Evolutionary conservation across 2,113 vertebrate genomes (phyloP).

Genomic region (Micronycteris hirsuta): DNA sequence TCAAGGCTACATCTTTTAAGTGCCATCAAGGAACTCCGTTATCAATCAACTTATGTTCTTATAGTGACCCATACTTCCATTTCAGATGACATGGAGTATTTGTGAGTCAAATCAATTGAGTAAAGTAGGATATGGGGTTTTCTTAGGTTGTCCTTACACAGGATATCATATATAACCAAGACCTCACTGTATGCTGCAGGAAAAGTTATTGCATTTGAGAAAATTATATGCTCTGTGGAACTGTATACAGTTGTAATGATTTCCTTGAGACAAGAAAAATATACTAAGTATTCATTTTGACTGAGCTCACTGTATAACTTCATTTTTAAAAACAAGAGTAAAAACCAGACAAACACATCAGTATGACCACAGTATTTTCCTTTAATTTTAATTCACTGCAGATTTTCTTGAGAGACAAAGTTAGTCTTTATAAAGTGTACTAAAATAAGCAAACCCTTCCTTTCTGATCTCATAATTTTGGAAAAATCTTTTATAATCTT

Average conservation of each 20-base stretch:
- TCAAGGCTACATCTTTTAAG: neutral
- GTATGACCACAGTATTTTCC: slow-evolving; percentile 78
- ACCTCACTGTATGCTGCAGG: slow-evolving; percentile 33
- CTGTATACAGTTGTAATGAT: slow-evolving; percentile 53
- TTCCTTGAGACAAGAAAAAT: slow-evolving; percentile 73
- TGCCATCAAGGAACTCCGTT: neutral
- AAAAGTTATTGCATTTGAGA: slow-evolving; percentile 64
- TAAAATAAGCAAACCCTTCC: slow-evolving; percentile 76
- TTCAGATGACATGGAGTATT: neutral
- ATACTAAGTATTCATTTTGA: slow-evolving; percentile 75
- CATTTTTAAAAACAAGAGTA: slow-evolving; percentile 74
- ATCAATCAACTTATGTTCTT: neutral
- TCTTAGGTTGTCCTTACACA: slow-evolving; percentile 25
- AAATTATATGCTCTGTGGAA: slow-evolving; percentile 62
- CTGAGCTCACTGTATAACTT: slow-evolving; percentile 63
- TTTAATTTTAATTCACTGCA: slow-evolving; percentile 70
- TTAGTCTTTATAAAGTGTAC: slow-evolving; percentile 75
- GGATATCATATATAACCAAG: slow-evolving; percentile 23
- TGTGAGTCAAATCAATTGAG: slow-evolving; percentile 7
- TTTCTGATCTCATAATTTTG: slow-evolving; percentile 73
- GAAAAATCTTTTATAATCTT: slow-evolving; percentile 70
- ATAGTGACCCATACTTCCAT: neutral
- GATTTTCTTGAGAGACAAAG: slow-evolving; percentile 75
- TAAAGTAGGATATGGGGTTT: slow-evolving; percentile 17
- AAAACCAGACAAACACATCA: slow-evolving; percentile 72